Conservation (phyloP, 2,113 vertebrate genomes). For the Saccopteryx bilineata region DNA sequence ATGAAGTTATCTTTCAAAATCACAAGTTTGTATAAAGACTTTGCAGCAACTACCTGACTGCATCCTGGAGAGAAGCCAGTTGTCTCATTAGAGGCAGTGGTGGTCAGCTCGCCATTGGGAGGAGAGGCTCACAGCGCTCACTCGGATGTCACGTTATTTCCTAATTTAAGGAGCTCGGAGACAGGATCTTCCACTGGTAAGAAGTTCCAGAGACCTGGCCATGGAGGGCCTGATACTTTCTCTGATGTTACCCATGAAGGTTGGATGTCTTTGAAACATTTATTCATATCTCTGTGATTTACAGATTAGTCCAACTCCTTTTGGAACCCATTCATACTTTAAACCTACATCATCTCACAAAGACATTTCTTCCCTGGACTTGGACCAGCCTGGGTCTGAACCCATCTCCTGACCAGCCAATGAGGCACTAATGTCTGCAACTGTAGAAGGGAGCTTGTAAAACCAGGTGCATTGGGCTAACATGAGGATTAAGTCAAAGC, state of each 20-base stretch:
- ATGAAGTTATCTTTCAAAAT: slow-evolving; percentile 22
- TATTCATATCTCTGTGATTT: not conserved
- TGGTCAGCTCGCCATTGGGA: not conserved
- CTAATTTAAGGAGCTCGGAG: not conserved
- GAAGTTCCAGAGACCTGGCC: not conserved
- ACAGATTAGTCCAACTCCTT: not conserved
- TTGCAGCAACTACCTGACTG: not conserved
- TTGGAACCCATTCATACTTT: slow-evolving; percentile 33
- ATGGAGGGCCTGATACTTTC: not conserved
- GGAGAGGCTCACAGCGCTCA: not conserved
- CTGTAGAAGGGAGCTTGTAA: not conserved
- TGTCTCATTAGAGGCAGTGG: not conserved
- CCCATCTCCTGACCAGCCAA: not conserved
- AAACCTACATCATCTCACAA: not conserved
- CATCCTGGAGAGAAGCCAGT: not conserved
- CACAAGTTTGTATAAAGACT: not conserved
- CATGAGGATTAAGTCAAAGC: not conserved
- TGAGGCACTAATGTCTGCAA: not conserved
- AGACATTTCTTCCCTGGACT: not conserved
- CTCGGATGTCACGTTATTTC: not conserved
- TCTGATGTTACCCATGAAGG: not conserved
- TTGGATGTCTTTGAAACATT: not conserved
- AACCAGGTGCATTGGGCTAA: rapidly evolving
- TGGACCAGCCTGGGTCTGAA: not conserved
- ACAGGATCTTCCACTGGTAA: not conserved